Evolutionary conservation across 2,888 invertebrate species (phyloP).

Genomic region (Tenthredo scrophulariae): DNA sequence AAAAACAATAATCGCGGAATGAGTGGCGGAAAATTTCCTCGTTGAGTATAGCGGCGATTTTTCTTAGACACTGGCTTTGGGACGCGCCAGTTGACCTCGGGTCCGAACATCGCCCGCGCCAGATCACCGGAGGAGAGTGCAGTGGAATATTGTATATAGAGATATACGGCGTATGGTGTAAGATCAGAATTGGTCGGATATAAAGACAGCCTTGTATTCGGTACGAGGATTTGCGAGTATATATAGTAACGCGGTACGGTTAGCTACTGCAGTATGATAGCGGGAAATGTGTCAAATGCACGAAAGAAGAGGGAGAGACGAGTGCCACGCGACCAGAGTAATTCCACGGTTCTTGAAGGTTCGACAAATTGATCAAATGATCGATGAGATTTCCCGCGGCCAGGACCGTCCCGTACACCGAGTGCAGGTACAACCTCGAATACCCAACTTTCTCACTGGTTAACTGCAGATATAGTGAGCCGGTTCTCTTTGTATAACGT

Average conservation of each 20-base stretch:
- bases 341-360: slow-evolving; percentile 26
- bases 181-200: background rate
- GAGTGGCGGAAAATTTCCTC: slow-evolving; percentile 2
- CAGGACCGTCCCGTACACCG: background rate
- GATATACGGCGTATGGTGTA: slow-evolving; percentile 11
- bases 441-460: slow-evolving; percentile 30
- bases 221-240: background rate
- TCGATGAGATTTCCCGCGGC: slow-evolving; percentile 35
- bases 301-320: background rate
- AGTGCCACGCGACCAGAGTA: slow-evolving; percentile 30
- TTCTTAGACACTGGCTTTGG: slow-evolving; percentile 57
- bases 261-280: background rate
- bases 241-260: background rate
- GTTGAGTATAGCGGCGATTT: slow-evolving; percentile 2
- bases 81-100: slow-evolving; percentile 59
- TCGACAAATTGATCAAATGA: slow-evolving; percentile 52
- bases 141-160: slow-evolving; percentile 25
- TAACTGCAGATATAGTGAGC: background rate
- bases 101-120: slow-evolving; percentile 53
- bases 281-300: slow-evolving; percentile 9
- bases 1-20: background rate
- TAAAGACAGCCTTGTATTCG: slow-evolving; percentile 19
- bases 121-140: slow-evolving; percentile 50
- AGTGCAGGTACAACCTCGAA: background rate
- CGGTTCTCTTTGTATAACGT: slow-evolving; percentile 36